A percentile compares a stretch with the other conserved stretches of the same genome.
phyloP scores from a whole-genome alignment of 1,140 invertebrate species.

The Scylla paramamosain region DNA sequence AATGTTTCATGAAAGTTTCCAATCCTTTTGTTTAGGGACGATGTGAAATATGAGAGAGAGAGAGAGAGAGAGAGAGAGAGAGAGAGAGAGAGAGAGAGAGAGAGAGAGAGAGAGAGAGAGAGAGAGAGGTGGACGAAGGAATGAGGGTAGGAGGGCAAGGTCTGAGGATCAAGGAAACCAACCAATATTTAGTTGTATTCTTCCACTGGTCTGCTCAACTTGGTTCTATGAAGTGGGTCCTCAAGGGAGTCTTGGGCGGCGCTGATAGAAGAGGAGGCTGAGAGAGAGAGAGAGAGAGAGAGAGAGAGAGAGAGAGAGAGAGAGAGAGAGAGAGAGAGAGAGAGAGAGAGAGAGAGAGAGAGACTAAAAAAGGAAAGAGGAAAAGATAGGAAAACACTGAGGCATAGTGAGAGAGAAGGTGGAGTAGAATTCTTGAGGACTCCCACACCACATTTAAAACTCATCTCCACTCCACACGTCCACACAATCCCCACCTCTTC shows the following conservation, averaged over 20 bases:
- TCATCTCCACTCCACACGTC: too few species aligned
- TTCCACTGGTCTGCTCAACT: background rate
- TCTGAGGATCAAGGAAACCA: background rate
- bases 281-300: background rate
- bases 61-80: slow-evolving; percentile 20
- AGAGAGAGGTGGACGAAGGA: too few species aligned
- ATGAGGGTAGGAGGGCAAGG: background rate
- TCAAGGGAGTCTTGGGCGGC: background rate
- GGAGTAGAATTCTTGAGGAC: background rate
- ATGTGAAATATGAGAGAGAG: background rate
- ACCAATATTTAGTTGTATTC: slow-evolving; percentile 15
- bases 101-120: background rate
- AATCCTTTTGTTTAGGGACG: background rate
- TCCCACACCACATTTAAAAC: too few species aligned
- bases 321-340: background rate
- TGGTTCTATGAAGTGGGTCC: background rate
- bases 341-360: background rate
- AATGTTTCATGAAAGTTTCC: slow-evolving; percentile 24
- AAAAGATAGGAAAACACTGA: background rate
- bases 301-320: background rate
- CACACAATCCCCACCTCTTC: too few species aligned
- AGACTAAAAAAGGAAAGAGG: background rate
- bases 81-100: slow-evolving; percentile 20
- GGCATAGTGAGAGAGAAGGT: background rate
- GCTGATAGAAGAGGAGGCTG: background rate